These are phyloP conservation scores for Pseudomyrmex concolor DNA, from an alignment of 1,140 invertebrate species.

Conservation along the genomic window DNA sequence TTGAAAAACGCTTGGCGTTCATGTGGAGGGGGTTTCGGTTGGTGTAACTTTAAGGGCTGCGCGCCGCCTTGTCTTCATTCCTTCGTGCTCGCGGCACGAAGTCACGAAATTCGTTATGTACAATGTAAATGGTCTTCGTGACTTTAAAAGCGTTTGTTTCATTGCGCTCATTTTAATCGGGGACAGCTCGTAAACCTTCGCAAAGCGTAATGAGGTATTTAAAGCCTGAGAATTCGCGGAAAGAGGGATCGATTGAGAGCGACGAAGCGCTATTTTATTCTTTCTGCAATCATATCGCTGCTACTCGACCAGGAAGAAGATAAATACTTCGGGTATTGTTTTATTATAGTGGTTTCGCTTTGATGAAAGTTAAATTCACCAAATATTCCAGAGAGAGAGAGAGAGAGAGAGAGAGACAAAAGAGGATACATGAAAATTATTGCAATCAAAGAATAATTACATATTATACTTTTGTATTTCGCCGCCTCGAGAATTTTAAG, in stretches of 20 bases:
- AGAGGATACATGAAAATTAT: no score
- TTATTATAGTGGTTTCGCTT: background rate
- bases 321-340: background rate
- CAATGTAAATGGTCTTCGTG: conserved; percentile 65
- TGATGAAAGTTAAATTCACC: background rate
- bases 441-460: no score
- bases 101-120: conserved; percentile 68
- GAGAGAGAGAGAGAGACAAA: background rate
- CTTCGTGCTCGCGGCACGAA: conserved; percentile 47
- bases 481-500: no score
- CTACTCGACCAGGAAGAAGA: conserved; percentile 4
- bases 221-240: conserved; percentile 52
- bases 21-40: conserved; percentile 23
- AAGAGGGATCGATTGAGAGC: conserved; percentile 41
- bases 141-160: conserved; percentile 65
- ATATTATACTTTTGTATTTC: no score
- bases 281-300: conserved; percentile 35
- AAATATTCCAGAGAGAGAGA: background rate
- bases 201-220: conserved; percentile 57
- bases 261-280: conserved; percentile 37
- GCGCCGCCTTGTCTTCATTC: conserved; percentile 63
- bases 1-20: conserved; percentile 15
- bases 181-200: conserved; percentile 61
- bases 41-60: conserved; percentile 62
- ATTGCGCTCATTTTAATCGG: conserved; percentile 65